Conservation (phyloP, 1,140 invertebrate species). For the Listronotus oregonensis region DNA sequence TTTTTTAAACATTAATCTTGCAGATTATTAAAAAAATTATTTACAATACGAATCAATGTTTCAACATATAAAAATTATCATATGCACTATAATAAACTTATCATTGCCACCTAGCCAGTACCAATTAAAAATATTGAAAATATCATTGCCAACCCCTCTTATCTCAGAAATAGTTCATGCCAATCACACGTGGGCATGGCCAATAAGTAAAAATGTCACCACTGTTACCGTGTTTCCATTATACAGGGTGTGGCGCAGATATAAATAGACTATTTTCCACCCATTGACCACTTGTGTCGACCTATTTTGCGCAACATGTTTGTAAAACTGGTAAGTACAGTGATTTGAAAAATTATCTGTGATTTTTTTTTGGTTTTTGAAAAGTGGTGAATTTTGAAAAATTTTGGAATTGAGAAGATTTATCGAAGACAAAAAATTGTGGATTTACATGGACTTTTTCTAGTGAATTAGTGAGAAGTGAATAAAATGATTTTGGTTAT, state of each 20-base stretch:
- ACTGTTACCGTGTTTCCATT: conserved; percentile 23
- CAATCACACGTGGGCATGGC: conserved; percentile 26
- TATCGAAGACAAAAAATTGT: no score
- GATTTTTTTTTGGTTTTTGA: neutral
- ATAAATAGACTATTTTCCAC: conserved; percentile 48
- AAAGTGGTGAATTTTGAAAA: neutral
- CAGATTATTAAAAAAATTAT: no score
- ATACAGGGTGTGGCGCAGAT: conserved; percentile 52
- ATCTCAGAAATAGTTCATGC: conserved; percentile 7
- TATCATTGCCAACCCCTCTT: conserved; percentile 27
- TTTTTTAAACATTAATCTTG: no score
- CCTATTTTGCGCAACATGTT: conserved; percentile 54
- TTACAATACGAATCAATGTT: no score
- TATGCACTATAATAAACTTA: no score
- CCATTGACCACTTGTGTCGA: conserved; percentile 31
- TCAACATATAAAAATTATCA: no score
- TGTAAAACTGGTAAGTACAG: conserved; percentile 56
- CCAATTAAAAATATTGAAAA: conserved; percentile 4
- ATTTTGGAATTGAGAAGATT: neutral
- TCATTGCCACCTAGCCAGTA: no score
- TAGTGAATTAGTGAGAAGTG: no score
- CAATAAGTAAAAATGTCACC: conserved; percentile 31
- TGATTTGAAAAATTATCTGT: conserved; percentile 11
- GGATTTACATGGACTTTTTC: no score
- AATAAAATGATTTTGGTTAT: no score